Evolutionary conservation across 2,888 invertebrate genomes (phyloP), one percentile per base, ranked within the genome.

Genomic region (Rhamphomyia laevipes): DNA sequence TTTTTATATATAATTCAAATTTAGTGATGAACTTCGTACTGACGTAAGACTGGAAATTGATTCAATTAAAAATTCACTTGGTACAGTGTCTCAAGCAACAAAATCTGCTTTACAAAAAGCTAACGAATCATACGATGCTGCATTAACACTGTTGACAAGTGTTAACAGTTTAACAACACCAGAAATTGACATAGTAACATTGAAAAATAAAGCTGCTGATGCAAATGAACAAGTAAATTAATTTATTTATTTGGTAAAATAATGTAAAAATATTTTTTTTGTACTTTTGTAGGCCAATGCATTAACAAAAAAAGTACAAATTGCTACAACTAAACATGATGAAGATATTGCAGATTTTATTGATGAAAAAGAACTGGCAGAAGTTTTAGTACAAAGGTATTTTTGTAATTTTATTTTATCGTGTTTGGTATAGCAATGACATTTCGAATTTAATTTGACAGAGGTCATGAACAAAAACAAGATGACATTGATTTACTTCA

Each of bases 151-250:
- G 6, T 80, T 89, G 56, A 82, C 82, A 1, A 84, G 88, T 58
- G 87, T 92, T 2, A 82, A 84, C 52, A 82, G 84, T 35, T 77
- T 93, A 1, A 74, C 80, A 27, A 73, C 92, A 18, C 93, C 94
- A 0, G 77, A 80, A 23, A 80, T 91, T 15, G 82, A 94, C 63
- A 74, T 87, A 1, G 74, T 74, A 2, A 72, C 77, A 54, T 73
- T 93, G 47, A 82, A 81, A 56, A 73, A 74, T 4, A 81, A 85
- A 52, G 82, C 90, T 0, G 66, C 59, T 59, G 58, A 58, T 10
- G 81, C 90, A 55, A 84, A 81, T 57, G 73, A 75, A 47, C 82
- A 85, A 64, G 86, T 84, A 66, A 43, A 27, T 33, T 9, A 18
- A 6, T 21, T n/a, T 31, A 30, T 21, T 15, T n/a, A 21, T 31